Base-by-base conservation (phyloP, 2,113 vertebrate species). In the Sinocyclocheilus grahami region DNA sequence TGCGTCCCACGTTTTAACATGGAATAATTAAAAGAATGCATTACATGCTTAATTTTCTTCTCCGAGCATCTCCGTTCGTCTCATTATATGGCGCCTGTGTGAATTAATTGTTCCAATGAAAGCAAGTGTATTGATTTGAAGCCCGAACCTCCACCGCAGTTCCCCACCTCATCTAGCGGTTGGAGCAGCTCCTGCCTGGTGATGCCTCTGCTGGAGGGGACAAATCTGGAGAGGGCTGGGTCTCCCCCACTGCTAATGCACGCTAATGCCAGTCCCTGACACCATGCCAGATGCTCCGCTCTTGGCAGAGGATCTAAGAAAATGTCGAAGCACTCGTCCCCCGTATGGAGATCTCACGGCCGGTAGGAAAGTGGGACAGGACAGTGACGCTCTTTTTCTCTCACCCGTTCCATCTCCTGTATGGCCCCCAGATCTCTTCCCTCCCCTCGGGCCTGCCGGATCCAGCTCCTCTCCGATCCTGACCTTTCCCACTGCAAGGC, bases 221-320 rank as follows among this genome's bases (percentile, higher is more conserved):
- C 89, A 90, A 90, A 90, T 89, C 85, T 90, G 89, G 88, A 88
- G 87, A 87, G 89, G 85, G 82, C 85, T 82, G 83, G 88, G 86
- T 83, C 87, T 86, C 86, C 90, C 89, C 90, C 83, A 89, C 88
- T 83, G 88, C 89, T 91, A 91, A 91, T 90, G 90, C 88, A 42
- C 72, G 65, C 91, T 92, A 92, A 91, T 91, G 90, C 91, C 90
- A 89, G 87, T 87, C 84, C 86, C 88, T 90, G 92, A 91, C 88
- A 87, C 89, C 60, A 81, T 51, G 91, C 91, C 92, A 91, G 89
- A 89, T 91, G 90, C 90, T 89, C 89, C 86, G 53, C 87, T 86
- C 89, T 86, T 92, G 91, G 92, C 91, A 91, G 63, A 67, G 85
- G 90, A 91, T 92, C 90, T 92, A 88, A 91, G 90, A 82, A 89